phyloP scores from a whole-genome alignment of 2,888 invertebrate species.

The Schizotus pectinicornis region DNA sequence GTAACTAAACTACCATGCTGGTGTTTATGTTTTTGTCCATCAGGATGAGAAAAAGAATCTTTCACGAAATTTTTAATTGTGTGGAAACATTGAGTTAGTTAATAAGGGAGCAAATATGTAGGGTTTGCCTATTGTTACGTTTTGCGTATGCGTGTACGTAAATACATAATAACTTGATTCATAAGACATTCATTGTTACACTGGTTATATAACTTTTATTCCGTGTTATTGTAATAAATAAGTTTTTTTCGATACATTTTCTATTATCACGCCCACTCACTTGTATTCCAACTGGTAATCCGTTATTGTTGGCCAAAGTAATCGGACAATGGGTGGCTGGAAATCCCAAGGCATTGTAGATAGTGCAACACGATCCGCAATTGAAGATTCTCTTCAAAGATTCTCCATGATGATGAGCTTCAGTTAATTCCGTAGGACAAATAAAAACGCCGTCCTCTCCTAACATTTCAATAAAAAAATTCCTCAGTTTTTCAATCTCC shows the following conservation, averaged over 20 bases:
- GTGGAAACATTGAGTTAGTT: no score
- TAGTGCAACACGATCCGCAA: slow-evolving; percentile 73
- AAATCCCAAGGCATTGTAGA: slow-evolving; percentile 82
- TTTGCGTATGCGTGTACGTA: no score
- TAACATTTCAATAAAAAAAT: slow-evolving; percentile 63
- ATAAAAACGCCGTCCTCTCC: slow-evolving; percentile 73
- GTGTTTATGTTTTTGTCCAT: no score
- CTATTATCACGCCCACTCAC: slow-evolving; percentile 45
- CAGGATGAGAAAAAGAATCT: no score
- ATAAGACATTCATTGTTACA: no score
- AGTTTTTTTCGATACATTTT: background rate
- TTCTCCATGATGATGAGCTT: slow-evolving; percentile 73
- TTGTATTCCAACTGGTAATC: slow-evolving; percentile 76
- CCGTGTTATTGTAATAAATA: no score
- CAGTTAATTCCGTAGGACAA: slow-evolving; percentile 70
- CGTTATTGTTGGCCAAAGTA: slow-evolving; percentile 71
- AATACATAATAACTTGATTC: no score
- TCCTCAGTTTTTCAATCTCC: slow-evolving; percentile 64
- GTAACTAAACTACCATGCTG: no score
- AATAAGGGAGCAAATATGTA: no score
- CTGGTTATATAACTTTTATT: no score
- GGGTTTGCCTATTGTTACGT: no score
- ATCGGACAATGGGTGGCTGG: slow-evolving; percentile 87
- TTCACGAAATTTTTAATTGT: no score
- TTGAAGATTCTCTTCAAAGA: slow-evolving; percentile 72